Evolutionary conservation across 1,140 invertebrate species (phyloP), one percentile per base, ranked within the genome.

Genomic region (Cydia pomonella): DNA sequence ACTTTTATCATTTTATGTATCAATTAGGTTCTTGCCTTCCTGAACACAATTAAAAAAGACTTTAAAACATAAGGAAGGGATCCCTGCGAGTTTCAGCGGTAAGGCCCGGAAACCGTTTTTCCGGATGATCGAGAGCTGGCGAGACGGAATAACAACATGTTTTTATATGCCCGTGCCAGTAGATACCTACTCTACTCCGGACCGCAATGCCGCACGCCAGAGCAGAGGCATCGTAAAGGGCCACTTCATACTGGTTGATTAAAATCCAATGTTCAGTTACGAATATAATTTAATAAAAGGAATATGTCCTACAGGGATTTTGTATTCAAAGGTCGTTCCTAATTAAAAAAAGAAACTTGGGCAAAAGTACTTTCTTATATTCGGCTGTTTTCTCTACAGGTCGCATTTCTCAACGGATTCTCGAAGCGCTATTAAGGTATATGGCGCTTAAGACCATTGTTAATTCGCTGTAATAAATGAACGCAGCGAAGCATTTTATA

Each of bases 111-210:
- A 69, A 69, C 64, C 64, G 64, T 69, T 69, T 69, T 69, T 69
- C 64, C 64, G 64, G 27, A 38, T 33, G 64, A 69, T 38, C 63
- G 63, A 33, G 25, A 33, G 63, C 25, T 27, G 27, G 27, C 64
- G 64, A 69, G 64, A 69, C 64, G 64, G 64, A 69, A 69, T 69
- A 69, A 69, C 64, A 69, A 69, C 64, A 69, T 69, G 64, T 69
- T 69, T 69, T 69, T 69, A 69, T 33, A 33, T 69, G n/a, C 64
- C 64, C 21, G 3, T 23, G 53, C 53, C 21, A 59, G n/a, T 59
- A 12, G 47, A 18, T 50, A 50, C n/a, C 53, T 12, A 59, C 21
- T 59, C 21, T 0, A 7, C 53, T 23, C 18, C 0, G 53, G 7
- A 59, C 18, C 21, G 53, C 21, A 59, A 59, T 23, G 21, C n/a